A percentile compares a stretch with the other conserved stretches of the same genome.
phyloP scores from a whole-genome alignment of 2,113 vertebrate species.

The Pipra filicauda region DNA sequence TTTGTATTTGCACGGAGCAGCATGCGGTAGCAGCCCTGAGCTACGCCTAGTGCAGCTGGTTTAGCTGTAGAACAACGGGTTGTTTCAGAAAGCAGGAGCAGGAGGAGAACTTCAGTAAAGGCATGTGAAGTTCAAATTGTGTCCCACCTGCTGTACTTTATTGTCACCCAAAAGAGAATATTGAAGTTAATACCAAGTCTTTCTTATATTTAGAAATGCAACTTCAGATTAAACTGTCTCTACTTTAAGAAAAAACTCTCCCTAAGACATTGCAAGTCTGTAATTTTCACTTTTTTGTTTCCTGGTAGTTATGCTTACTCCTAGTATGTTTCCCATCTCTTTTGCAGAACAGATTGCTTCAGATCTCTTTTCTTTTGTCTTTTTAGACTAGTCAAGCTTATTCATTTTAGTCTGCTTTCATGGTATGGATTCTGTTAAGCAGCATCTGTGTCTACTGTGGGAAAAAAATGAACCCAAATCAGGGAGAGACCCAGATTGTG shows the following conservation, averaged over 20 bases:
- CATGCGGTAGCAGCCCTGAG: neutral
- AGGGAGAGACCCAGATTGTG: neutral
- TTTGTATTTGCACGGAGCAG: neutral
- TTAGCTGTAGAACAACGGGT: neutral
- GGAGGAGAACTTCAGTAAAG: neutral
- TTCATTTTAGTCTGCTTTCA: neutral
- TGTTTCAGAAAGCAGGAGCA: neutral
- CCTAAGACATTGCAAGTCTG: neutral
- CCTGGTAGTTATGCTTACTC: neutral
- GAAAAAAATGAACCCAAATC: neutral
- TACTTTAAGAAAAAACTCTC: neutral
- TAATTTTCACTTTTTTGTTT: neutral
- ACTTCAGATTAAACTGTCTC: neutral
- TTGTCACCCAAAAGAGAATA: neutral
- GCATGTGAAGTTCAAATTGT: neutral
- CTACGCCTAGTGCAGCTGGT: accelerated
- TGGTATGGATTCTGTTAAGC: neutral
- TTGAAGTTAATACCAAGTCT: neutral
- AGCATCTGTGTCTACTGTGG: neutral
- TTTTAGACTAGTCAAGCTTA: neutral
- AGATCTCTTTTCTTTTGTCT: neutral
- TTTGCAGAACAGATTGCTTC: neutral
- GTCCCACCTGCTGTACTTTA: neutral
- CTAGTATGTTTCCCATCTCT: neutral
- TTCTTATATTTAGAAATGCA: neutral